These are phyloP conservation scores for Allacma fusca DNA, from an alignment of 2,888 invertebrate genomes.

Conservation along the genomic window DNA sequence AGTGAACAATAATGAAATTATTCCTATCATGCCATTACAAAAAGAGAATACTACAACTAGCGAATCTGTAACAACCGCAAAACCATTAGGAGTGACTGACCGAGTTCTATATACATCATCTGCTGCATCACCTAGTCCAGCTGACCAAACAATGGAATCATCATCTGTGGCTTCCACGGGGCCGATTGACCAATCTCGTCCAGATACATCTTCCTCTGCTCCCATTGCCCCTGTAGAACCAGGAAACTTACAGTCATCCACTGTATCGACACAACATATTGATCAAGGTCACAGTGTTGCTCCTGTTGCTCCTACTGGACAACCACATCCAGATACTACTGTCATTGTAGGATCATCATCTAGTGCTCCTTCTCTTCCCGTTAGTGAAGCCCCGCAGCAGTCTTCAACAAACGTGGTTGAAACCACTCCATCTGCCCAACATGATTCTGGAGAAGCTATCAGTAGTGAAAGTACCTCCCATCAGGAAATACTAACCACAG, in stretches of 20 bases:
- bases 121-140: not conserved
- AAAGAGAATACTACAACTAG: slow-evolving; percentile 38
- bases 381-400: not conserved
- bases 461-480: not conserved
- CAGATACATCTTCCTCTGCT: not conserved
- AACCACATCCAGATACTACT: not conserved
- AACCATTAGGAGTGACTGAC: slow-evolving; percentile 12
- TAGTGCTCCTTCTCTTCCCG: not conserved
- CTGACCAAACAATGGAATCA: not conserved
- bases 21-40: slow-evolving; percentile 51
- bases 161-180: not conserved
- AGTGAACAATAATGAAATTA: slow-evolving; percentile 36
- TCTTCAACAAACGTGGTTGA: not conserved
- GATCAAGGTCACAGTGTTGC: slow-evolving; percentile 1
- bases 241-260: not conserved
- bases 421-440: not conserved
- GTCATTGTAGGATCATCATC: slow-evolving; percentile 18
- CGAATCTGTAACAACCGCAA: slow-evolving; percentile 46
- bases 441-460: not conserved
- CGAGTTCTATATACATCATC: slow-evolving; percentile 20
- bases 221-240: not conserved
- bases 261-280: not conserved
- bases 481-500: not conserved
- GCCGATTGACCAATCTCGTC: too few relatives aligned
- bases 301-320: not conserved